phyloP scores from a whole-genome alignment of 2,888 invertebrate species.

The Norana najaformis region DNA sequence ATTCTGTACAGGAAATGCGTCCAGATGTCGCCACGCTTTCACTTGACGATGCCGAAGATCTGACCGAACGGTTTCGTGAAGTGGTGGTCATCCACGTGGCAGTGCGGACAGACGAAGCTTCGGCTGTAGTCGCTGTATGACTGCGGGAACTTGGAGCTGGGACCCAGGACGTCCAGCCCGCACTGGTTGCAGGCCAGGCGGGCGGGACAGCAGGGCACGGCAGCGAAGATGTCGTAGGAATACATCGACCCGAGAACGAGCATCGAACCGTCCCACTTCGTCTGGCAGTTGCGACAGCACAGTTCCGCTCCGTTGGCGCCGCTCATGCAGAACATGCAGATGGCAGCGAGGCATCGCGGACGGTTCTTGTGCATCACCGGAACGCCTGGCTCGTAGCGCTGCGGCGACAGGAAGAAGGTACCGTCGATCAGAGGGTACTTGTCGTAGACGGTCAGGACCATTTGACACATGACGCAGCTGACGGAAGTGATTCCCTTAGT shows the following conservation, averaged over 20 bases:
- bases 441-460: conserved; percentile 89
- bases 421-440: conserved; percentile 93
- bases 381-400: conserved; percentile 65
- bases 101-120: conserved; percentile 86
- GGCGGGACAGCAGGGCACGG: conserved; percentile 91
- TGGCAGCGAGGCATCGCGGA: conserved; percentile 85
- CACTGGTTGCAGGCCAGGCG: conserved; percentile 92
- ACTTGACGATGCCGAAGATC: not conserved
- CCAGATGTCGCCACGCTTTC: not conserved
- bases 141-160: conserved; percentile 67
- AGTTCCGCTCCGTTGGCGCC: conserved; percentile 68
- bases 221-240: conserved; percentile 96
- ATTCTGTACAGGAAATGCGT: not conserved
- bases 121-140: conserved; percentile 88
- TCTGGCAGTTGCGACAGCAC: conserved; percentile 56
- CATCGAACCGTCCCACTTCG: conserved; percentile 76
- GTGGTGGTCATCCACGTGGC: conserved; percentile 86
- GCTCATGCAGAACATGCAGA: conserved; percentile 82
- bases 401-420: conserved; percentile 93
- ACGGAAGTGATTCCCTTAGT: conserved; percentile 80
- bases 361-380: not conserved
- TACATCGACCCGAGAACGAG: conserved; percentile 87
- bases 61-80: conserved; percentile 83
- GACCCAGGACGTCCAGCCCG: conserved; percentile 61
- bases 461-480: conserved; percentile 79